phyloP scores from a whole-genome alignment of 2,113 vertebrate genomes.

The Tetrao urogallus region DNA sequence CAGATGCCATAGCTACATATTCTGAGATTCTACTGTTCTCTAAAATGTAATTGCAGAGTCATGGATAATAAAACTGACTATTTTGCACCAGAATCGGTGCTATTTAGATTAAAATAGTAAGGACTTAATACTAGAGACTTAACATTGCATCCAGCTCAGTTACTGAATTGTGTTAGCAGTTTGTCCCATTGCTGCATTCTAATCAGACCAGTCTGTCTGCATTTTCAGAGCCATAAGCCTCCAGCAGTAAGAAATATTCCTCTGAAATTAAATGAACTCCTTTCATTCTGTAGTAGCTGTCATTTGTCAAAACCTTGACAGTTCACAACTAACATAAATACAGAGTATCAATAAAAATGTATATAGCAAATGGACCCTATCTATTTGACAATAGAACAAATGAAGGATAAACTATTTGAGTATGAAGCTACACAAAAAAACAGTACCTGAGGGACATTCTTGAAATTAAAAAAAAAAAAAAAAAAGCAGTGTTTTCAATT shows the following conservation, averaged over 20 bases:
- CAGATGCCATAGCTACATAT: background rate
- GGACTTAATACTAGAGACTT: background rate
- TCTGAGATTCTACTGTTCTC: background rate
- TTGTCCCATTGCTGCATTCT: conserved; percentile 28
- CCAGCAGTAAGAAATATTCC: conserved; percentile 51
- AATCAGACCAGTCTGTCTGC: conserved; percentile 57
- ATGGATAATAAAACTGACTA: conserved; percentile 14
- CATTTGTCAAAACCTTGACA: conserved; percentile 41
- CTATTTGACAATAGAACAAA: conserved; percentile 45
- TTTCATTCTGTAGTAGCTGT: conserved; percentile 8
- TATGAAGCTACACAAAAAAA: background rate
- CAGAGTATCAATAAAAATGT: conserved; percentile 43
- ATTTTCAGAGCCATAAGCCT: conserved; percentile 28
- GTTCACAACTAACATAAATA: conserved; percentile 40
- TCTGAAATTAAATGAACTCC: conserved; percentile 51
- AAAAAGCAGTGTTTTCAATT: background rate
- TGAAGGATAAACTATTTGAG: conserved; percentile 13
- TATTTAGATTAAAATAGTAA: background rate
- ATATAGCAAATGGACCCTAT: conserved; percentile 20
- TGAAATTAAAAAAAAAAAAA: background rate
- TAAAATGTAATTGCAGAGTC: background rate
- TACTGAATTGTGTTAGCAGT: conserved; percentile 28
- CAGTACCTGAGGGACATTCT: background rate
- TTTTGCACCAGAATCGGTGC: background rate
- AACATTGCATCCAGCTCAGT: conserved; percentile 12